Evolutionary conservation across 1,140 invertebrate genomes (phyloP).

Genomic region (Drosophila kohkoa): DNA sequence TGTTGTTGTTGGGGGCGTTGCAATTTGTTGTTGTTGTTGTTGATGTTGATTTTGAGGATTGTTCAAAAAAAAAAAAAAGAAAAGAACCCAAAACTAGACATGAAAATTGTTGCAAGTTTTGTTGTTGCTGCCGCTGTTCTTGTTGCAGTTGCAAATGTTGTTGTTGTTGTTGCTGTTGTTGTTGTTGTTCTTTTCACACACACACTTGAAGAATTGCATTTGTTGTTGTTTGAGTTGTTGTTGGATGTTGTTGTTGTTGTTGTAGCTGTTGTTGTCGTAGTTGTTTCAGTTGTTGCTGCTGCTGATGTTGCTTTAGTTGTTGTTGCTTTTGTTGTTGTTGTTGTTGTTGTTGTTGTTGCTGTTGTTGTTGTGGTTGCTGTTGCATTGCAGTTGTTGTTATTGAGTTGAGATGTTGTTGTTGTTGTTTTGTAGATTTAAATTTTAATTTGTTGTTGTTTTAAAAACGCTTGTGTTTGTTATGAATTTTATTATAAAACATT

Average conservation of each 20-base stretch:
- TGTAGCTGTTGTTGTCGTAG: conserved; percentile 31
- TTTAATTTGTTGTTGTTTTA: conserved; percentile 52
- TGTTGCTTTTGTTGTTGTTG: conserved; percentile 9
- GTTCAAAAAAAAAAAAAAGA: conserved; percentile 14
- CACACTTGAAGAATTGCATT: conserved; percentile 60
- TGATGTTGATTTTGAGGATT: not conserved
- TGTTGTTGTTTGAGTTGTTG: conserved; percentile 42
- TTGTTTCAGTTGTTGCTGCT: conserved; percentile 38
- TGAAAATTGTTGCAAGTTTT: conserved; percentile 40
- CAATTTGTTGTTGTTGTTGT: conserved; percentile 17
- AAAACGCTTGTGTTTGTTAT: conserved; percentile 69
- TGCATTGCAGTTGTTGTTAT: conserved; percentile 34
- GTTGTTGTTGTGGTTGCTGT: conserved; percentile 35
- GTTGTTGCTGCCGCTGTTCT: conserved; percentile 36
- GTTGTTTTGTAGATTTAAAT: conserved; percentile 36
- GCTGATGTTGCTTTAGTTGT: conserved; percentile 53
- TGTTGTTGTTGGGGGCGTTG: conserved; percentile 26
- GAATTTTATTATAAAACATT: conserved; percentile 56
- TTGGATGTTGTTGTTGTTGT: conserved; percentile 35
- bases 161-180: conserved; percentile 39
- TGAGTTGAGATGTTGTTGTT: conserved; percentile 24
- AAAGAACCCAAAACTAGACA: conserved; percentile 45
- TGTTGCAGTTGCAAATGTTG: conserved; percentile 28
- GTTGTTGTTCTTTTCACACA: conserved; percentile 62
- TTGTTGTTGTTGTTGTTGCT: conserved; percentile 7